Evolutionary conservation across 1,140 invertebrate genomes (phyloP).

Genomic region (Ctenoplectra terminalis): DNA sequence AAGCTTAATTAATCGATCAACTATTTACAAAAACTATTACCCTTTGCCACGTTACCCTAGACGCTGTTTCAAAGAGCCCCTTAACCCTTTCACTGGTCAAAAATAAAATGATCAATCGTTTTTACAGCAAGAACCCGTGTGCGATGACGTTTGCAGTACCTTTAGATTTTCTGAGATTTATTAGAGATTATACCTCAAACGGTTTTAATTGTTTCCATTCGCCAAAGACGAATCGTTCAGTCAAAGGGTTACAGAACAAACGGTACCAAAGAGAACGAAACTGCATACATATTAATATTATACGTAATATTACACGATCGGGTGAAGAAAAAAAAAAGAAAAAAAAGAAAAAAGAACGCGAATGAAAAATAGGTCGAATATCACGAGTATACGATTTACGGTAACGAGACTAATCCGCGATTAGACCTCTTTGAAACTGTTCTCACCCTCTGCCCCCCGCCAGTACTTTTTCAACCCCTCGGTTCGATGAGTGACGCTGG

Average conservation of each 20-base stretch:
- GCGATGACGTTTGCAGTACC: neutral
- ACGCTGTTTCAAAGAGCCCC: constrained; percentile 14
- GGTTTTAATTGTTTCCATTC: no score
- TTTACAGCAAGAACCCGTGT: neutral
- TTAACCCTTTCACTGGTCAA: neutral
- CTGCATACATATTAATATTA: neutral
- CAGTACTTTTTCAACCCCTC: neutral
- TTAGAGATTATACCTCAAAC: no score
- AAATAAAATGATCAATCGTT: neutral
- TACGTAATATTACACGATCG: neutral
- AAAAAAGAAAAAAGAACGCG: neutral
- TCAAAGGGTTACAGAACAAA: constrained; percentile 16
- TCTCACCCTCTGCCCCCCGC: neutral
- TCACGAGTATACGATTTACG: constrained; percentile 39
- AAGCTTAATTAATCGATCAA: constrained; percentile 45
- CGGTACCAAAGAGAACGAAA: neutral
- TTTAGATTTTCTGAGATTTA: neutral
- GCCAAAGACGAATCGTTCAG: neutral
- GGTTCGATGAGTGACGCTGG: constrained; percentile 31
- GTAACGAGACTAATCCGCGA: constrained; percentile 21
- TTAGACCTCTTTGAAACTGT: constrained; percentile 32
- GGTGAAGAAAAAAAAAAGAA: neutral
- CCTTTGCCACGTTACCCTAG: constrained; percentile 38
- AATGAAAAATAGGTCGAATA: neutral
- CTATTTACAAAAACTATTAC: constrained; percentile 49